Base-by-base conservation (phyloP, 30 jellyfish, hydroid and myxozoan genomes). In the Aurelia sp. region DNA sequence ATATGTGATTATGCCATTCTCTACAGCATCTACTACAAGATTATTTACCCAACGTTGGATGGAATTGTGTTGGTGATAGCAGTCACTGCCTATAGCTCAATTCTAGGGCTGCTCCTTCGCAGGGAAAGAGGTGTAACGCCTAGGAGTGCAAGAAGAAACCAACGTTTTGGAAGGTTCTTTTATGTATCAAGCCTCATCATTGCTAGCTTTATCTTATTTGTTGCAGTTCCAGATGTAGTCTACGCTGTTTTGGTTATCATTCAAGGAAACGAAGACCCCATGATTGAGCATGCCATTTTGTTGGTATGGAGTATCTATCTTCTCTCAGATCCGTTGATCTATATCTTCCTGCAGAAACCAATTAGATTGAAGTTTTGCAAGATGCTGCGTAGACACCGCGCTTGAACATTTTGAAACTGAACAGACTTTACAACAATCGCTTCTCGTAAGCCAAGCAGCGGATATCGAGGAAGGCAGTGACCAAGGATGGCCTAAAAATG, bases 151-250 rank as follows among this genome's bases (percentile, higher is more conserved):
- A 62, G 15, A n/a, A 27, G 12, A 4, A 5, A 15, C 12, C 52
- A 17, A 47, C 58, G 27, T 11, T 69, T 60, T 41, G 35, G 80
- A 7, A 35, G 69, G 21, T 83, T 70, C 92, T 69, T 83, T 21
- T 83, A 27, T 21, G 72, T 71, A 31, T 60, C 92, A 4, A 52
- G 85, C 50, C 59, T 83, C n/a, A 83, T 83, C 76, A 83, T 83
- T 13, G 80, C 72, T 18, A 67, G 87, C 33, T 83, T 83, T 20
- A 83, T 83, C 19, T 71, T 72, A 33, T 83, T 83, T 70, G 92
- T 83, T 9, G 86, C 86, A 11, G 58, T 83, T 9, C 92, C 92
- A 16, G 92, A 83, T 38, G 72, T 72, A 15, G 75, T 83, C 18
- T 70, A 83, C 85, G 86, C 48, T 51, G 22, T 74, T 4, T 5